Conservation (phyloP, 1,140 invertebrate genomes). For the Lasioglossum albipes region DNA sequence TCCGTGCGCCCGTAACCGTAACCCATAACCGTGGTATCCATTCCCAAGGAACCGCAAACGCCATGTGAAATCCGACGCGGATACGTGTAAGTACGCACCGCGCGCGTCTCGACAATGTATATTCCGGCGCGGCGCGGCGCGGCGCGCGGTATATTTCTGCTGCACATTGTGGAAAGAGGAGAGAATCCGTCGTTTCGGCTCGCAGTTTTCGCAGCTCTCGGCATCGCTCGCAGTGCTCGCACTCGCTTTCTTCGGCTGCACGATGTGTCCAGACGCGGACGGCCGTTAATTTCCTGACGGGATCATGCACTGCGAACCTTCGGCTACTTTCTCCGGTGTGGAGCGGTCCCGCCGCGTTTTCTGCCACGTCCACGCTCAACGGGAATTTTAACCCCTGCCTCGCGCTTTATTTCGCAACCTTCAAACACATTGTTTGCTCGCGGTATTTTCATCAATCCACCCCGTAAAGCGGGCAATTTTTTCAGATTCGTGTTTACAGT, state of each 20-base stretch:
- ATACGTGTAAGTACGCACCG: conserved; percentile 51
- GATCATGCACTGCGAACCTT: conserved; percentile 12
- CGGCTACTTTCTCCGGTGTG: conserved; percentile 15
- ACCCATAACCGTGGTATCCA: conserved; percentile 72
- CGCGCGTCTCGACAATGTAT: conserved; percentile 35
- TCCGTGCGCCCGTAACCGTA: conserved; percentile 57
- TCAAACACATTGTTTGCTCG: too few species aligned
- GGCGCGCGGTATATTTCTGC: background rate
- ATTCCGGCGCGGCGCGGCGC: conserved; percentile 11
- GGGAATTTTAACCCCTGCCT: background rate
- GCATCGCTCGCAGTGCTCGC: background rate
- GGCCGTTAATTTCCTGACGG: conserved; percentile 14
- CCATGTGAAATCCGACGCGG: conserved; percentile 76
- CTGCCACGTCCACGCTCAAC: background rate
- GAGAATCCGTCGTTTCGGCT: conserved; percentile 16
- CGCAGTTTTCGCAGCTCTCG: too few species aligned
- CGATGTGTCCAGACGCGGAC: background rate
- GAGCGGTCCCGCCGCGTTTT: background rate
- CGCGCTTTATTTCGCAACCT: too few species aligned
- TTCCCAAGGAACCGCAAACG: conserved; percentile 75
- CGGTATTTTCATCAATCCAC: too few species aligned
- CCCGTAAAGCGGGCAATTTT: too few species aligned
- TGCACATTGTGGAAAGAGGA: conserved; percentile 32
- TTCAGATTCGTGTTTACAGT: too few species aligned
- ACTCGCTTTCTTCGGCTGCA: conserved; percentile 51